Evolutionary conservation across 2,113 vertebrate genomes (phyloP).

Genomic region (Pollachius pollachius): DNA sequence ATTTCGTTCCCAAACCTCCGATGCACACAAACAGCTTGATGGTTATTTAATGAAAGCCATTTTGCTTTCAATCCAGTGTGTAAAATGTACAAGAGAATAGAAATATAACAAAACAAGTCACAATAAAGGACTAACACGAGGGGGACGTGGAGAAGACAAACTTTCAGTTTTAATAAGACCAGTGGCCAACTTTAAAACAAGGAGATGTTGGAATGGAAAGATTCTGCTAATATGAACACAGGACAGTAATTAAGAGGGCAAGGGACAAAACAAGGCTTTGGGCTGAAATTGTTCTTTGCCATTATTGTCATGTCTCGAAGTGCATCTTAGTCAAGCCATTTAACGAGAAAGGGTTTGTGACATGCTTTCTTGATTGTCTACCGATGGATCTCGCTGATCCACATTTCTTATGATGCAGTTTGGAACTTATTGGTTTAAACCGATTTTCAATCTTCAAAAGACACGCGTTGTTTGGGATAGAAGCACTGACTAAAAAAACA

Average conservation of each 20-base stretch:
- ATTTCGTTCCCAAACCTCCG: no score
- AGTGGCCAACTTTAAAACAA: conserved; percentile 59
- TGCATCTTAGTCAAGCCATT: conserved; percentile 14
- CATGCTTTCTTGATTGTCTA: conserved; percentile 53
- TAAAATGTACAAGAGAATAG: no score
- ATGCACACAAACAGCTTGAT: not conserved
- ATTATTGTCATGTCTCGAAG: not conserved
- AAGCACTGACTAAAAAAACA: conserved; percentile 2
- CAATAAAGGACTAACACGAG: conserved; percentile 48
- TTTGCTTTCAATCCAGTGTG: conserved; percentile 1
- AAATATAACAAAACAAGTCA: conserved; percentile 14
- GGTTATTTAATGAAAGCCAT: conserved; percentile 8
- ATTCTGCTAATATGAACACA: conserved; percentile 35
- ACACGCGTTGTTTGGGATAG: conserved; percentile 7
- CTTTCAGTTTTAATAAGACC: conserved; percentile 66
- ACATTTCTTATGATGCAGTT: conserved; percentile 10
- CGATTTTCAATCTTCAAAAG: not conserved
- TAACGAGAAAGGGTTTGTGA: conserved; percentile 18
- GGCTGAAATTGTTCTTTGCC: not conserved
- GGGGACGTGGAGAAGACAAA: conserved; percentile 48
- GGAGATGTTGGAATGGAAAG: conserved; percentile 43
- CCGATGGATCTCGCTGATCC: conserved; percentile 25
- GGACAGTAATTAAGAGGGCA: conserved; percentile 25
- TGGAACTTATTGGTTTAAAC: not conserved
- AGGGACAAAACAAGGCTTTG: conserved; percentile 14